Evolutionary conservation across 1,140 invertebrate species (phyloP), one percentile per base, ranked within the genome.

Genomic region (Hylaeus anthracinus): DNA sequence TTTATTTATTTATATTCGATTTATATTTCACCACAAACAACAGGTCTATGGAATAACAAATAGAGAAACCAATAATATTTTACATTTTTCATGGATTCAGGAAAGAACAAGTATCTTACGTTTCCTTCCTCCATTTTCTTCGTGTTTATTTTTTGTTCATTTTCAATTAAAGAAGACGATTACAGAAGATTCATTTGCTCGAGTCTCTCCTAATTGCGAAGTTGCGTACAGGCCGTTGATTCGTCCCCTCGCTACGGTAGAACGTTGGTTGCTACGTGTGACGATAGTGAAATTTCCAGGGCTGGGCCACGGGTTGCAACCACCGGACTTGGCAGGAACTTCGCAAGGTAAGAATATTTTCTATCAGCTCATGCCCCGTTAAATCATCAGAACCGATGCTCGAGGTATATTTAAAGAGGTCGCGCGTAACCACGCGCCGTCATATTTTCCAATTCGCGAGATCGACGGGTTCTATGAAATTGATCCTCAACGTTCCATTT

Each of bases 311-410:
- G 95, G 95, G 88, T 92, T 95, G 81, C 95, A 95, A 90, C 95
- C 95, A 85, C 94, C 95, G 86, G 96, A 97, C 91, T 94, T 97
- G 90, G 96, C 96, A 86, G 96, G 96, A 90, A 97, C 96, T 91
- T 97, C 96, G 90, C 96, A 97, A 97, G 96, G 96, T 97, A 96
- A 97, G 96, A 96, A 90, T 85, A 89, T 73, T 86, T 37, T 41
- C 75, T 71, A 71, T 81, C 53, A 72, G 80, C 81, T 88, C 80
- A 26, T 82, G 89, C 85, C 89, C 88, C 76, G 75, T 79, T 81
- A 90, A 91, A 90, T 91, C 91, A 90, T 83, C 86, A 86, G 88
- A 88, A 90, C 87, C 76, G 53, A 53, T 37, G 77, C 39, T 86
- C 81, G 73, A 74, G 9, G 45, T 48, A 48, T 48, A 8, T 5